A percentile compares a stretch with the other conserved stretches of the same genome.
Evolutionary conservation across 2,113 vertebrate species (phyloP).

Genomic region (Ivindomyrus marchei): DNA sequence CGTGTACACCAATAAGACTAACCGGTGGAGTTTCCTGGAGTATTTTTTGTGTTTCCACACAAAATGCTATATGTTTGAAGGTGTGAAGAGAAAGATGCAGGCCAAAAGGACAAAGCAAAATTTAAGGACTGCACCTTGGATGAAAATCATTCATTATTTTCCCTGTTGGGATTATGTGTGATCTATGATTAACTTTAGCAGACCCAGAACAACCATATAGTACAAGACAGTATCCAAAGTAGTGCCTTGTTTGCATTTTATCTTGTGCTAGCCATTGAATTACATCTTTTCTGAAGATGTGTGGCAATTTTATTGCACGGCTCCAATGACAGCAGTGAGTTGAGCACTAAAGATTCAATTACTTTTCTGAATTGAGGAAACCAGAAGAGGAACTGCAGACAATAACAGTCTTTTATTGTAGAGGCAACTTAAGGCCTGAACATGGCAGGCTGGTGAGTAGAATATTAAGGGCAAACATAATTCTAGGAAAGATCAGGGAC

Average conservation of each 20-base stretch:
- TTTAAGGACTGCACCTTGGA: background rate
- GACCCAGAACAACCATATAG: background rate
- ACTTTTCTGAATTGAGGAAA: constrained; percentile 2
- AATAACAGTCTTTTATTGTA: background rate
- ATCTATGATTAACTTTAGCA: background rate
- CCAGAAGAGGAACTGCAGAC: background rate
- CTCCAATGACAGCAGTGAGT: background rate
- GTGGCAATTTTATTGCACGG: background rate
- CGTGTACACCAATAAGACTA: background rate
- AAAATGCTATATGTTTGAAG: background rate
- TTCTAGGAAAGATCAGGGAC: constrained; percentile 2
- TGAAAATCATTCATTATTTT: background rate
- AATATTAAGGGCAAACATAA: constrained; percentile 43
- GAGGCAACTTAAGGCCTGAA: background rate
- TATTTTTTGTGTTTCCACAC: background rate
- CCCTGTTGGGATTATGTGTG: background rate
- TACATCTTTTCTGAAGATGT: background rate
- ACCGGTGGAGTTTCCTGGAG: background rate
- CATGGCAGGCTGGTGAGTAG: background rate
- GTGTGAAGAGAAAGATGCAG: background rate
- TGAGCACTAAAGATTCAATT: constrained; percentile 13
- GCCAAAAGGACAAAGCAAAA: background rate
- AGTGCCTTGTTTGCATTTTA: constrained; percentile 4
- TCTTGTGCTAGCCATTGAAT: background rate
- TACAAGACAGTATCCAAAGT: background rate